phyloP scores from a whole-genome alignment of 2,888 invertebrate species.

The Hyles lineata region DNA sequence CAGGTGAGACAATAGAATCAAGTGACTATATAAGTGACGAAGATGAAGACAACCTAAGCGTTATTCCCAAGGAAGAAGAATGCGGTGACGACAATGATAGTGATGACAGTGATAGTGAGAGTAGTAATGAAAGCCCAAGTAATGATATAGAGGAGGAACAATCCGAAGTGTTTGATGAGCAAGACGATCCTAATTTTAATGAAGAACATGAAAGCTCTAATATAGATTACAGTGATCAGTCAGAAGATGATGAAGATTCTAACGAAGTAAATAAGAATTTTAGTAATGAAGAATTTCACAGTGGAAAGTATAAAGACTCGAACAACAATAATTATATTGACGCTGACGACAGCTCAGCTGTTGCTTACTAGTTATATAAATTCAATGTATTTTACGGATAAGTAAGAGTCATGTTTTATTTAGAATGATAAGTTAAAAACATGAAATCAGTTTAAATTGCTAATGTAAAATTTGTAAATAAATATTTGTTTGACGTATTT shows the following conservation, averaged over 20 bases:
- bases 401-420: constrained; percentile 20
- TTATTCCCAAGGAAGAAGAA: constrained; percentile 42
- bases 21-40: constrained; percentile 36
- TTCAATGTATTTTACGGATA: constrained; percentile 12
- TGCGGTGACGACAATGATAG: constrained; percentile 42
- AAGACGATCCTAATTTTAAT: constrained; percentile 28
- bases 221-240: constrained; percentile 36
- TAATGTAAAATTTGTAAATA: constrained; percentile 3
- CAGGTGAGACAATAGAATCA: constrained; percentile 35
- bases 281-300: constrained; percentile 59
- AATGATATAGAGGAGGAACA: constrained; percentile 29
- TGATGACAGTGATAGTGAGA: constrained; percentile 39
- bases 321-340: constrained; percentile 68
- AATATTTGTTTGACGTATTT: constrained; percentile 1
- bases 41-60: constrained; percentile 43
- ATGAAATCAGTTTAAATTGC: constrained; percentile 3
- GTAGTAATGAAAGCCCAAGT: constrained; percentile 29
- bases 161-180: constrained; percentile 27
- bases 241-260: constrained; percentile 50
- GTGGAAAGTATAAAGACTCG: constrained; percentile 54
- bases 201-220: constrained; percentile 21
- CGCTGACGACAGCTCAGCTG: constrained; percentile 59
- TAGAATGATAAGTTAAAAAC: background rate
- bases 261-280: constrained; percentile 54
- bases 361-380: constrained; percentile 56